Base-by-base conservation (phyloP, 1,140 invertebrate species). In the Penaeus vannamei region DNA sequence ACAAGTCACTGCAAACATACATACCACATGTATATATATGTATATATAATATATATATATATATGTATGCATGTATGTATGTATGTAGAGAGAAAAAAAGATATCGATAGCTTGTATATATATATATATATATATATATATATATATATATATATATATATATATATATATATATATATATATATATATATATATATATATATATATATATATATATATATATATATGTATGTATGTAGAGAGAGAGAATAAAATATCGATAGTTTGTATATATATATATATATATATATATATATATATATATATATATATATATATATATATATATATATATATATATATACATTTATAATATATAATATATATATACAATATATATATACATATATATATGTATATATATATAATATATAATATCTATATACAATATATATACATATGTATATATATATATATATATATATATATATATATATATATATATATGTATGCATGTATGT, bases 371-470 rank as follows among this genome's bases (percentile, higher is more conserved):
- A n/a, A n/a, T n/a, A n/a, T n/a, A n/a, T n/a, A n/a, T n/a, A n/a
- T n/a, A n/a, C n/a, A n/a, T n/a, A n/a, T n/a, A n/a, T n/a, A n/a
- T n/a, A n/a, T n/a, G n/a, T n/a, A n/a, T n/a, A n/a, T n/a, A n/a
- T n/a, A n/a, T n/a, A n/a, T n/a, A n/a, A n/a, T n/a, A n/a, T n/a
- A n/a, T n/a, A n/a, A n/a, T n/a, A n/a, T n/a, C n/a, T n/a, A n/a
- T n/a, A n/a, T n/a, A n/a, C n/a, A n/a, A n/a, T n/a, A n/a, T n/a
- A 82, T 60, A 60, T 26, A 60, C 53, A 61, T 59, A 60, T 29
- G 29, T 8, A 82, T 10, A 82, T 59, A 82, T 59, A 82, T 29
- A 82, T n/a, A 82, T 59, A 82, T 59, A 82, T 59, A 82, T 59
- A 60, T 29, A 60, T 8, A 10, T 8, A 10, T 8, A 69, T 8